These are phyloP conservation scores for Oeneis ivallda DNA, from an alignment of 2,888 invertebrate species.

Conservation along the genomic window DNA sequence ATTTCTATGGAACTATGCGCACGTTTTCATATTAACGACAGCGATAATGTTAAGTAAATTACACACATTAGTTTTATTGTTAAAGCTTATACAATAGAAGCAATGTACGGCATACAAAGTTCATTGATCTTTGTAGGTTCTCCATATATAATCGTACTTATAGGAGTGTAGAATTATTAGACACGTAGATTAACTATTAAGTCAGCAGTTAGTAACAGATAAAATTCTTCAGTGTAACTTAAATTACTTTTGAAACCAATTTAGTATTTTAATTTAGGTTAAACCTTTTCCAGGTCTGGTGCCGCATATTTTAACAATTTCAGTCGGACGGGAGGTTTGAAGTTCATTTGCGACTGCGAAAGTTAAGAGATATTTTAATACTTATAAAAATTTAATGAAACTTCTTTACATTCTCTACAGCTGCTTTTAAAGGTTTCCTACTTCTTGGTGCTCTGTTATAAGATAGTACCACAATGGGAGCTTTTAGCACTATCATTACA, in stretches of 20 bases:
- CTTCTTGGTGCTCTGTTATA: too few species aligned
- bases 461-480: too few species aligned
- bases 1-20: constrained; percentile 38
- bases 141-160: too few species aligned
- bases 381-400: too few species aligned
- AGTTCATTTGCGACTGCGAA: neutral
- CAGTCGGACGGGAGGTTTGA: neutral
- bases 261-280: constrained; percentile 10
- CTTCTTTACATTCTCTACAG: too few species aligned
- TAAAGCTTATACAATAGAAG: neutral
- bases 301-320: constrained; percentile 13
- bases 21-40: constrained; percentile 39
- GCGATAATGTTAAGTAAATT: constrained; percentile 35
- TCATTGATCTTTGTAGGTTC: neutral
- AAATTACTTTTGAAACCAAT: constrained; percentile 4
- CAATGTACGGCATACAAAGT: constrained; percentile 4
- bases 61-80: constrained; percentile 8
- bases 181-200: too few species aligned
- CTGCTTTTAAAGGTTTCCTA: too few species aligned
- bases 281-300: constrained; percentile 10
- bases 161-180: too few species aligned
- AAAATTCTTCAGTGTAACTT: neutral
- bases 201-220: too few species aligned
- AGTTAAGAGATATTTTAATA: neutral
- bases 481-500: too few species aligned